These are phyloP conservation scores for Anas platyrhynchos DNA, from an alignment of 2,113 vertebrate species.

Conservation along the genomic window DNA sequence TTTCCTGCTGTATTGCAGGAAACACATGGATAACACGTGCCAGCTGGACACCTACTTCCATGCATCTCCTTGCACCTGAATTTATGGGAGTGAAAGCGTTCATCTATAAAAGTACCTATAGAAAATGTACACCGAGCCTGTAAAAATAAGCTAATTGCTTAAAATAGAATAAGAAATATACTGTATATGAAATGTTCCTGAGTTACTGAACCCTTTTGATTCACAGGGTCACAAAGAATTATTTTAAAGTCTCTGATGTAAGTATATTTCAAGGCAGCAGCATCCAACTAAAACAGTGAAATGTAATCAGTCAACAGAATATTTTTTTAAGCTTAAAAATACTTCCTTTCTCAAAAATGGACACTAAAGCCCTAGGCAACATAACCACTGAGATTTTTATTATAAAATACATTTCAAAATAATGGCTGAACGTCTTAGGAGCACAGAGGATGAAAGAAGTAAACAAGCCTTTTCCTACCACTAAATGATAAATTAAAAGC, in stretches of 20 bases:
- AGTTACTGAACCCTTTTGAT: neutral
- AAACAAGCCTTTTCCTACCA: conserved; percentile 76
- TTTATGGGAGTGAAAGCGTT: neutral
- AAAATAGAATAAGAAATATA: neutral
- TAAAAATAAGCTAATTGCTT: conserved; percentile 18
- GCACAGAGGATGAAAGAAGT: conserved; percentile 71
- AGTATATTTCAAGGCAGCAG: conserved; percentile 29
- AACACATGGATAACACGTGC: fast-evolving
- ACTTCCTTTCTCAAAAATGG: conserved; percentile 61
- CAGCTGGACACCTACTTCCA: fast-evolving
- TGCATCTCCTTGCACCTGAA: too few species aligned
- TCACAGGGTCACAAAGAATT: neutral
- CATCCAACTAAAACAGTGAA: conserved; percentile 21
- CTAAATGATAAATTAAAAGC: conserved; percentile 81
- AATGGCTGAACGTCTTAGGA: conserved; percentile 74
- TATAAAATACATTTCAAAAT: conserved; percentile 82
- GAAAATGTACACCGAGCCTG: neutral
- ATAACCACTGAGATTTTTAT: conserved; percentile 73
- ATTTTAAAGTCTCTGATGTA: neutral
- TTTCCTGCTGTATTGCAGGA: too few species aligned
- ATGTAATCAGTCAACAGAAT: conserved; percentile 53
- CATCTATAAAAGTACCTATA: neutral
- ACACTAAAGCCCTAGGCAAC: conserved; percentile 75
- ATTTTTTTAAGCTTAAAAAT: conserved; percentile 59
- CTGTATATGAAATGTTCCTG: fast-evolving